These are phyloP conservation scores for silkworm (Bombyx mori) DNA, from an alignment of 1,140 invertebrate species.

Conservation along the genomic window DNA sequence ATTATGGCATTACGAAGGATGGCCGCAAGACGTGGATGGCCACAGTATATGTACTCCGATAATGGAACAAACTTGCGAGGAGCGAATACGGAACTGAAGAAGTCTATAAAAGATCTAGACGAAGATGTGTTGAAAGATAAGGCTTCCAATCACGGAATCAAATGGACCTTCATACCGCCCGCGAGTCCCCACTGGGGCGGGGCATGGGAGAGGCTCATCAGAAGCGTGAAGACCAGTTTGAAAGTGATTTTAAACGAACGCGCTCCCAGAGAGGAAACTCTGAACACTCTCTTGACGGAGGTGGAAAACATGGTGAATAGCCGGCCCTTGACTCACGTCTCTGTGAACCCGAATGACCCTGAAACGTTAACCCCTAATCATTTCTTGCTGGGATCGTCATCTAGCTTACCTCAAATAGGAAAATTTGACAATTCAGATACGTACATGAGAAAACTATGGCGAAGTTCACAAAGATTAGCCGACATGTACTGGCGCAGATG, in stretches of 20 bases:
- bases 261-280: neutral
- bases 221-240: constrained; percentile 1
- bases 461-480: too few relatives aligned
- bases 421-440: neutral
- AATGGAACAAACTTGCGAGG: too few relatives aligned
- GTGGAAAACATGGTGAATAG: constrained; percentile 5
- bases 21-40: too few relatives aligned
- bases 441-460: neutral
- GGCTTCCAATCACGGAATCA: too few relatives aligned
- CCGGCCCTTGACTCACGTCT: constrained; percentile 2
- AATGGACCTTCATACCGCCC: too few relatives aligned
- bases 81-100: too few relatives aligned
- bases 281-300: neutral
- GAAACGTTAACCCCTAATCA: neutral
- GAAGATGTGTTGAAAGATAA: too few relatives aligned
- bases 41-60: too few relatives aligned
- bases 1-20: too few relatives aligned
- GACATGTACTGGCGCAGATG: too few relatives aligned
- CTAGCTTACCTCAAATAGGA: neutral
- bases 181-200: too few relatives aligned
- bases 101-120: too few relatives aligned
- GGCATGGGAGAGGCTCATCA: constrained; percentile 5
- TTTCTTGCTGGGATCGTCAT: neutral
- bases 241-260: constrained; percentile 3
- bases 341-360: neutral